A percentile compares a stretch with the other conserved stretches of the same genome.
Evolutionary conservation across 2,113 vertebrate species (phyloP).

Genomic region (Cranoglanis bouderius): DNA sequence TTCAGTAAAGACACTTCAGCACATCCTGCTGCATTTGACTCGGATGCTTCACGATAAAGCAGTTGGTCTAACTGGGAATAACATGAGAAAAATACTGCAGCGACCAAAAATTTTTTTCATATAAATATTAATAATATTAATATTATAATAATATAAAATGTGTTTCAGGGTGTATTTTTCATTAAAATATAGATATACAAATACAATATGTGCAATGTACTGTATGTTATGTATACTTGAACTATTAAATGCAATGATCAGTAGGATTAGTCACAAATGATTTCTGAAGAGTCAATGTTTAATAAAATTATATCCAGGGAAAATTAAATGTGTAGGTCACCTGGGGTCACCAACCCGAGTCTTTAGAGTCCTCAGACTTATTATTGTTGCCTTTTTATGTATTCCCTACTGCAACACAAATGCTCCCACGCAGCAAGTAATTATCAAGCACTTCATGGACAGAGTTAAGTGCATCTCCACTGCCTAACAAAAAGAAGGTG

Average conservation of each 20-base stretch:
- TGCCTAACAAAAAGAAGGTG: conserved; percentile 1
- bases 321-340: background rate
- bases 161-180: background rate
- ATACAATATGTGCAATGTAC: background rate
- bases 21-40: background rate
- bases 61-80: background rate
- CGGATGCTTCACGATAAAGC: background rate
- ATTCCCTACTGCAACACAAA: background rate
- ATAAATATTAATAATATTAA: too few species aligned
- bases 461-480: conserved; percentile 19
- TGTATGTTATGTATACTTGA: background rate
- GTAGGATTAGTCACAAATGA: background rate
- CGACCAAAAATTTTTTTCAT: too few species aligned
- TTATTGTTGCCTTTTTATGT: background rate
- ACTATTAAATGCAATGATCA: background rate
- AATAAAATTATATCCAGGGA: background rate
- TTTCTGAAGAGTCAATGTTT: background rate
- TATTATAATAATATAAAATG: too few species aligned
- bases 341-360: background rate
- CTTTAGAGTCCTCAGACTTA: background rate
- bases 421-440: background rate
- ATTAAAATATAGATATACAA: background rate
- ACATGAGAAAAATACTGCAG: background rate
- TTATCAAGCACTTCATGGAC: background rate
- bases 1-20: background rate